Evolutionary conservation across 2,797 vertebrate genomes (phyloP), one percentile per base, ranked within the genome.

Genomic region (Melanogrammus aeglefinus): DNA sequence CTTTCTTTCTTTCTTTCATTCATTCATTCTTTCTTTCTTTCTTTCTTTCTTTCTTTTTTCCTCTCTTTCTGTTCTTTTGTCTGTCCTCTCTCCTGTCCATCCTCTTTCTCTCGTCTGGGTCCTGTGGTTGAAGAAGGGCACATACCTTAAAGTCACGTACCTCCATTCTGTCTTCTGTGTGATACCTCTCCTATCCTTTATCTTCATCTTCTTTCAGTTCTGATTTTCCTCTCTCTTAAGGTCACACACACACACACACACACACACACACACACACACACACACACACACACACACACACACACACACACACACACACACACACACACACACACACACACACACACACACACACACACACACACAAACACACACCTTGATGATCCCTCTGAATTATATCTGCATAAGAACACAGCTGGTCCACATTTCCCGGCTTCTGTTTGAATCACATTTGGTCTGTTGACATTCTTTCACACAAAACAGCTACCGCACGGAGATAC

Each of bases 51-150:
- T 29, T 31, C 14, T 51, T 18, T 75, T 29, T 75, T 7, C n/a
- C n/a, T n/a, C n/a, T n/a, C n/a, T 57, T 18, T 79, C 82, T 31
- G 29, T 33, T 4, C 9, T 66, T 27, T 66, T 6, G 75, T 89
- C 84, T 87, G 44, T 47, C 3, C 44, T 4, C 29, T n/a, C 14
- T 39, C 33, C 18, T n/a, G 14, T 72, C 29, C 35, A 14, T 13
- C 27, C 79, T 82, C 80, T 83, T 86, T 63, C n/a, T 57, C 51
- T 57, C 12, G 74, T 89, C 83, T 87, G 77, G 33, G 2, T 0
- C 51, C 78, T 35, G 77, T 39, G 7, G 38, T 39, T 39, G 38
- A 39, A 39, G 38, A 39, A 39, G 38, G 44, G 44, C 44, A 14
- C 44, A 47, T 47, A 39, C 44, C 12, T 47, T 14, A 14, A 14